Evolutionary conservation across 2,888 invertebrate genomes (phyloP).

Genomic region (Tribolium freemani): DNA sequence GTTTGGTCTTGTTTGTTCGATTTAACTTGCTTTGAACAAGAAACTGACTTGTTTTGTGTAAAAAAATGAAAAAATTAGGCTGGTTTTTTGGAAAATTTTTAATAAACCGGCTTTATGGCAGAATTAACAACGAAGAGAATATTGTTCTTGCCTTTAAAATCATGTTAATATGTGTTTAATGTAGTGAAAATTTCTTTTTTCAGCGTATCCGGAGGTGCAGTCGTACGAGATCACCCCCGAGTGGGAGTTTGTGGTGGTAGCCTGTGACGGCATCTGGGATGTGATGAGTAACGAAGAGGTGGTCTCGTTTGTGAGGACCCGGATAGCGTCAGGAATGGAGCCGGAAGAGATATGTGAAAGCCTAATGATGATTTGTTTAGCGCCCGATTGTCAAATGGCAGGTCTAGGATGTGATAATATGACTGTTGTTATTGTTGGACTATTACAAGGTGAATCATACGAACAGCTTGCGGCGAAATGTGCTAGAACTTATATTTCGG

Average conservation of each 20-base stretch:
- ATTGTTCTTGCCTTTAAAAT: no score
- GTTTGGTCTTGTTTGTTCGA: no score
- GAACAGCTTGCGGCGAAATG: constrained; percentile 56
- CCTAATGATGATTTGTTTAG: constrained; percentile 93
- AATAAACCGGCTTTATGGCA: not conserved
- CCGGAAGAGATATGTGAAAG: constrained; percentile 97
- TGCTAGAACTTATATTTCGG: constrained; percentile 43
- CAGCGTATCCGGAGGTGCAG: constrained; percentile 95
- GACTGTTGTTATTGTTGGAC: constrained; percentile 93
- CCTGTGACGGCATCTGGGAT: constrained; percentile 99
- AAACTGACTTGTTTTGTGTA: no score
- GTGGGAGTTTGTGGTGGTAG: constrained; percentile 96
- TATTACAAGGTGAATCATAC: constrained; percentile 74
- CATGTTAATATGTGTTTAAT: no score
- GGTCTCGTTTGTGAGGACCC: constrained; percentile 87
- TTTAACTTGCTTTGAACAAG: no score
- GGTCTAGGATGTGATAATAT: constrained; percentile 99
- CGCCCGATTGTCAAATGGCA: constrained; percentile 97
- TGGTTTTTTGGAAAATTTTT: no score
- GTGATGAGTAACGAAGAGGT: constrained; percentile 97
- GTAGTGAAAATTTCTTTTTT: no score
- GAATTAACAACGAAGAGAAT: no score
- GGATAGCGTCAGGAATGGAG: constrained; percentile 85
- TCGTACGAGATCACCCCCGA: constrained; percentile 85
- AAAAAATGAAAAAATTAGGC: no score